phyloP scores from a whole-genome alignment of 2,113 vertebrate species.

The Plectropomus leopardus region DNA sequence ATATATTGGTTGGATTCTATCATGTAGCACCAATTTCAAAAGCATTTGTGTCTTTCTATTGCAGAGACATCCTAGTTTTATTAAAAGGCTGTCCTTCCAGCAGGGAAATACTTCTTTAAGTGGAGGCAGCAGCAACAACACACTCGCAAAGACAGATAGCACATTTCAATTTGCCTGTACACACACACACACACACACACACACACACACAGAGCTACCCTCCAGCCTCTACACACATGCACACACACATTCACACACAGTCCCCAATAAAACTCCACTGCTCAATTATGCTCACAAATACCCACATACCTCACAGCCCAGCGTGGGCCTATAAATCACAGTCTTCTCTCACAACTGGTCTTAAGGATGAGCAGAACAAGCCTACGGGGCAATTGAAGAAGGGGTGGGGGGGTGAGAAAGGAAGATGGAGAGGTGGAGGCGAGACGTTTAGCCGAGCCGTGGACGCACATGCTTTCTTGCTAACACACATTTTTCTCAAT shows the following conservation, averaged over 20 bases:
- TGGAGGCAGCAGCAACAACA: constrained; percentile 45
- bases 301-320: constrained; percentile 61
- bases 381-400: constrained; percentile 52
- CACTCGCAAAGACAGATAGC: constrained; percentile 23
- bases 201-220: constrained; percentile 17
- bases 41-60: too few species aligned
- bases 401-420: not conserved
- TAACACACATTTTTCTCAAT: constrained; percentile 84
- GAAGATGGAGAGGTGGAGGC: constrained; percentile 44
- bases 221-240: not conserved
- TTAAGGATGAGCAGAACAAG: constrained; percentile 59
- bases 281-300: constrained; percentile 78
- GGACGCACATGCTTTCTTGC: constrained; percentile 44
- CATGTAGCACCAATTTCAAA: too few species aligned
- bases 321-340: constrained; percentile 78
- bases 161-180: constrained; percentile 36
- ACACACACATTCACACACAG: constrained; percentile 21
- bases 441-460: constrained; percentile 39
- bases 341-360: constrained; percentile 63
- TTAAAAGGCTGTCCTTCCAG: too few species aligned
- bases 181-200: constrained; percentile 16
- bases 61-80: too few species aligned
- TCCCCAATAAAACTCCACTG: constrained; percentile 61
- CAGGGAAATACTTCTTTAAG: too few species aligned
- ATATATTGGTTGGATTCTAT: too few species aligned